Base-by-base conservation (phyloP, 2,888 invertebrate species). In the Limnephilus rhombicus region DNA sequence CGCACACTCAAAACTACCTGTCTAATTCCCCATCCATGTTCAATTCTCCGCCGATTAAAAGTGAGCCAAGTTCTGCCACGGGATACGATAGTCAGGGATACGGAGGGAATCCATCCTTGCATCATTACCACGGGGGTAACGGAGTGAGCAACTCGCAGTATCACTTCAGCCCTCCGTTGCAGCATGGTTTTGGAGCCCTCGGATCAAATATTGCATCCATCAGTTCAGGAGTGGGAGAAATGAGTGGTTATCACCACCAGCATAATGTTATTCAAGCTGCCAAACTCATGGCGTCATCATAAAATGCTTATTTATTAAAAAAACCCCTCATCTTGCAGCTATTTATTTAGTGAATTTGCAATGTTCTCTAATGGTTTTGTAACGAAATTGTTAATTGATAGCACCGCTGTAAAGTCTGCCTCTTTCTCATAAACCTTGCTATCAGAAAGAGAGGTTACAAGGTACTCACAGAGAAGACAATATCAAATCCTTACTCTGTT, bases 211-310 rank as follows among this genome's bases (percentile, higher is more conserved):
- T 94, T 94, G 94, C 93, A 94, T 83, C 91, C 18, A 90, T 94
- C 3, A 95, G 92, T 94, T 94, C 93, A 81, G 96, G 96, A 92
- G 96, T 96, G 90, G 96, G 96, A 86, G 98, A 98, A 94, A 96
- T 97, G 94, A 97, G 97, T 93, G 97, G 98, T 49, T 98, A 98
- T 95, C 98, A 98, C 94, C 98, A 98, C 95, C 98, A 98, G 95
- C 98, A 98, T 94, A 98, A 98, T 96, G 98, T 98, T 94, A 98
- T 98, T 82, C 98, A 98, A 93, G 98, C 98, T 92, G 98, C 98
- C 92, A 98, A 98, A 95, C 96, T 98, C 93, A 98, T 98, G 97
- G 98, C 98, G 18, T 98, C 98, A 92, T 98, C 98, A 95, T 98
- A 97, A 91, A 82, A 85, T 68, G 7, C 4, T 68, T 68, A 24